Base-by-base conservation (phyloP, 2,113 vertebrate genomes). In the Cyprinus carpio region DNA sequence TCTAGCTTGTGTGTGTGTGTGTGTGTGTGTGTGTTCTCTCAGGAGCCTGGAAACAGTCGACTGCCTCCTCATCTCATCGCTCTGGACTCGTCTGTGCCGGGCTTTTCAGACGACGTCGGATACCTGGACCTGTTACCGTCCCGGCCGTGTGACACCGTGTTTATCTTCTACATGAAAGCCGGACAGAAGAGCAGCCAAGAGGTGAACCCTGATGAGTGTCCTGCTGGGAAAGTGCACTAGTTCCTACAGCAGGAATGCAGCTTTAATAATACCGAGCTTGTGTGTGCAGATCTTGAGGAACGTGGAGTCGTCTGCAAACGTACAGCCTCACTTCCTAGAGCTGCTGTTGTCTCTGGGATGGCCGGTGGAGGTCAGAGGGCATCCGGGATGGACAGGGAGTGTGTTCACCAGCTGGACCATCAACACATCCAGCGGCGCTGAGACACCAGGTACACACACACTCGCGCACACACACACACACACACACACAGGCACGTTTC, bases 121-220 rank as follows among this genome's bases (percentile, higher is more conserved):
- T 94, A 94, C 90, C 91, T 99, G 92, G 97, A 99, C 92, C 94
- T 96, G 77, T 91, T 97, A 46, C 95, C 97, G 0, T 96, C 95
- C 93, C 96, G 96, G 88, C 96, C 95, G 85, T 96, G 96, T 83
- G 96, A 98, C 90, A 97, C 96, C 0, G 96, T 96, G 91, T 97
- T 97, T 86, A 91, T 99, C 92, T 98, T 98, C 93, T 99, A 97
- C 90, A 94, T 99, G 96, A 96, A 93, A 85, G 96, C 96, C 40
- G 96, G 96, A 83, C 97, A 99, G 93, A 97, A 96, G 93, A 97
- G 96, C 84, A 95, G 93, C 89, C 94, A 96, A 87, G 97, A 99
- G 96, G 97, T 98, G 90, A 91, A 92, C 9, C 2, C 49, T 51
- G 1, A 0, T 2, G 7, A 40, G 40, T 40, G 40, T 40, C 40